Conservation (phyloP, 2,113 vertebrate species). For the Naja naja region DNA sequence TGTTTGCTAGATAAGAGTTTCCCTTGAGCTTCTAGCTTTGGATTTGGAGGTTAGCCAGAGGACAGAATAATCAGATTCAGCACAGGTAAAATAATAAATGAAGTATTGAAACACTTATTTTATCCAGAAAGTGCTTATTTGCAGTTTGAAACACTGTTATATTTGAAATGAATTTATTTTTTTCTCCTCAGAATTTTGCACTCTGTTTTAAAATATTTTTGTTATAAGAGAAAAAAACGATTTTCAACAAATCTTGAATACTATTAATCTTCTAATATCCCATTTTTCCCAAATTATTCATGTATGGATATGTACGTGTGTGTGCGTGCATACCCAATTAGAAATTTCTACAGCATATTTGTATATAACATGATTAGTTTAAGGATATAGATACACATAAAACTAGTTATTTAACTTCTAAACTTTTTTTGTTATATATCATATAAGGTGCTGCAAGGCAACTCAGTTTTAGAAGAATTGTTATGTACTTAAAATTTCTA, state of each 20-base stretch:
- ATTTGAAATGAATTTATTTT: slow-evolving; percentile 16
- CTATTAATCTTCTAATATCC: neutral
- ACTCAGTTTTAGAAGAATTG: neutral
- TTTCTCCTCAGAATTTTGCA: neutral
- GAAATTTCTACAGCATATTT: neutral
- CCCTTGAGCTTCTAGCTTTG: slow-evolving; percentile 42
- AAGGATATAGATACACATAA: neutral
- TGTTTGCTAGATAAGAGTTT: slow-evolving; percentile 44
- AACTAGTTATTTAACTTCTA: neutral
- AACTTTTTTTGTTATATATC: neutral
- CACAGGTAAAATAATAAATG: slow-evolving; percentile 49
- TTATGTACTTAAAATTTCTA: neutral
- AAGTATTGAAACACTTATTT: slow-evolving; percentile 33
- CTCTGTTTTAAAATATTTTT: neutral
- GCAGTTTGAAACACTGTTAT: slow-evolving; percentile 1
- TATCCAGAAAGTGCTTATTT: slow-evolving; percentile 8
- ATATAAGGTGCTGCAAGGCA: neutral
- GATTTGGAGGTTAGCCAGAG: slow-evolving; percentile 46
- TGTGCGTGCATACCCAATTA: neutral
- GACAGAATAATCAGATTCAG: slow-evolving; percentile 43
- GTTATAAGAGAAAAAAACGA: neutral
- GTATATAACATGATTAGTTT: neutral
- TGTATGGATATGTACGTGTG: neutral
- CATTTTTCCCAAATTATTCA: neutral
- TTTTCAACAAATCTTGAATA: neutral